Evolutionary conservation across 2,113 vertebrate genomes (phyloP).

Genomic region (Etheostoma cragini): DNA sequence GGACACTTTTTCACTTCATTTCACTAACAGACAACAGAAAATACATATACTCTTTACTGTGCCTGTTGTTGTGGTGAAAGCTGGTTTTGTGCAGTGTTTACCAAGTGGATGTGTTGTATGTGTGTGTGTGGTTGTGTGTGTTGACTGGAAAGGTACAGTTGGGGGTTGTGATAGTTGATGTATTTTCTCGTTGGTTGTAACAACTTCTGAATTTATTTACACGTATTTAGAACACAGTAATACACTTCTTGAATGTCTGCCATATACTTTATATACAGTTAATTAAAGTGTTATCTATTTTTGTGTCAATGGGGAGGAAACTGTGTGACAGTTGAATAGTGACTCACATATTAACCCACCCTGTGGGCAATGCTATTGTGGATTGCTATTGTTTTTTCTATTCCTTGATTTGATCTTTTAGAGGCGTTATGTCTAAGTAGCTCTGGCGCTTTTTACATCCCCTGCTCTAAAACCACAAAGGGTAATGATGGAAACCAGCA

Average conservation of each 20-base stretch:
- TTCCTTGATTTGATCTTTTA: slow-evolving; percentile 34
- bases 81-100: slow-evolving; percentile 72
- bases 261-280: slow-evolving; percentile 69
- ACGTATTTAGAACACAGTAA: slow-evolving; percentile 62
- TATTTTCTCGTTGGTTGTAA: slow-evolving; percentile 61
- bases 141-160: slow-evolving; percentile 36
- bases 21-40: slow-evolving; percentile 38
- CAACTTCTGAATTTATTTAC: slow-evolving; percentile 52
- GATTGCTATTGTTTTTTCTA: slow-evolving; percentile 32
- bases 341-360: slow-evolving; percentile 51
- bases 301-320: slow-evolving; percentile 67
- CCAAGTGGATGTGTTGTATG: slow-evolving; percentile 28
- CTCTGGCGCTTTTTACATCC: slow-evolving; percentile 20
- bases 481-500: slow-evolving; percentile 35
- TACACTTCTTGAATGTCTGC: slow-evolving; percentile 69
- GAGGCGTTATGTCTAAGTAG: not conserved
- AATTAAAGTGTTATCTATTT: slow-evolving; percentile 81
- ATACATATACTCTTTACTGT: slow-evolving; percentile 58
- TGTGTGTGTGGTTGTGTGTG: slow-evolving; percentile 26
- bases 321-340: slow-evolving; percentile 38
- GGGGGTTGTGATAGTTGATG: slow-evolving; percentile 46
- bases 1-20: slow-evolving; percentile 43
- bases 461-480: slow-evolving; percentile 16
- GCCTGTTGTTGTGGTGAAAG: slow-evolving; percentile 71
- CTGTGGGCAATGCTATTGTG: slow-evolving; percentile 67